Evolutionary conservation across 2,113 vertebrate genomes (phyloP), one percentile per base, ranked within the genome.

Genomic region (Hassar affinis): DNA sequence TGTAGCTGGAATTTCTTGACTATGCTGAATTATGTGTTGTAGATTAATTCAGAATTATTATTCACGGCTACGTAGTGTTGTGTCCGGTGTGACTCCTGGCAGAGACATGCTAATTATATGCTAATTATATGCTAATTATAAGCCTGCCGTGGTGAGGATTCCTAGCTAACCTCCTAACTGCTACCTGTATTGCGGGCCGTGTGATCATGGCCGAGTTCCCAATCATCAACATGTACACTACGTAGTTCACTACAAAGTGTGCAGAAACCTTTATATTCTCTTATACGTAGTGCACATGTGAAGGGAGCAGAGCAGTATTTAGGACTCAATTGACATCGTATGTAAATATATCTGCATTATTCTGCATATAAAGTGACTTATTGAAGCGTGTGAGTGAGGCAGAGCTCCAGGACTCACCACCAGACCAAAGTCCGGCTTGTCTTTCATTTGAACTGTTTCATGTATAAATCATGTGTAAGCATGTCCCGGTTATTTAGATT

Each of bases 81-180:
- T 33, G 51, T 54, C 9, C 8, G 1, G 35, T 11, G 1, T 17
- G 0, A 22, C 4, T 49, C 35, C 11, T 62, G 25, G 30, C n/a
- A 62, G 15, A 27, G 7, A 27, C 25, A 6, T 27, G 6, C 42
- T 27, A 30, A 62, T n/a, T 49, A 1, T 20, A 27, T 27, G 6
- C 42, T 27, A 30, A 62, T n/a, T 49, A 1, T 20, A 27, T 69
- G 51, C 49, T 81, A 81, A 81, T 81, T 69, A 49, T 64, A 64
- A 35, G 25, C 33, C 42, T 64, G 59, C 47, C 27, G 20, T 68
- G n/a, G 0, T 20, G 30, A 56, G 35, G 9, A 14, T 6, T 22
- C 27, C 49, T 52, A 54, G n/a, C 7, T 18, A 35, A n/a, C 49
- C 10, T 15, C 47, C 15, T 51, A 7, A n/a, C 79, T 12, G 79